A percentile compares a stretch with the other conserved stretches of the same genome.
Conservation (phyloP, 2,888 invertebrate genomes). For the Caenorhabditis becei region DNA sequence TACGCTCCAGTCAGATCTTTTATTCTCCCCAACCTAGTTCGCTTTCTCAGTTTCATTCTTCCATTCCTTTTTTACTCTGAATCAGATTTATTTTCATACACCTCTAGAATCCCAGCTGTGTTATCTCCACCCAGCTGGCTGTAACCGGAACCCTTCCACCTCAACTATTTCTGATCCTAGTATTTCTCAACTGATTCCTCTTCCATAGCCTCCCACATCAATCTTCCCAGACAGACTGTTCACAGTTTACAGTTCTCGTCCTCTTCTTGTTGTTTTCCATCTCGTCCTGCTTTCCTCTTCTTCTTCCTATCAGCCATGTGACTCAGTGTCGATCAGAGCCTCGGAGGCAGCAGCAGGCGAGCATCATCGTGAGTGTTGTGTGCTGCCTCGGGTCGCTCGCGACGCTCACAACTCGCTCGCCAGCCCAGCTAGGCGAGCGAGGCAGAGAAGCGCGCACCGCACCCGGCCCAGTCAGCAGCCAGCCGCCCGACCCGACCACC, state of each 20-base stretch:
- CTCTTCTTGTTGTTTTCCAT: not conserved
- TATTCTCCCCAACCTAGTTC: not conserved
- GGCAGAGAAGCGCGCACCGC: conserved; percentile 38
- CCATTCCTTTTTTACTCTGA: not conserved
- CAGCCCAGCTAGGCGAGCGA: conserved; percentile 53
- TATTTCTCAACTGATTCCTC: not conserved
- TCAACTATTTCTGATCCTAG: not conserved
- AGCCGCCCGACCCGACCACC: conserved; percentile 42
- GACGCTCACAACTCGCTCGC: conserved; percentile 54
- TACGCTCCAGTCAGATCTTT: not conserved
- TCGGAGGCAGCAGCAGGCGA: conserved; percentile 44
- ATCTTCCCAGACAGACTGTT: no score
- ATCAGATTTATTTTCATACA: no score
- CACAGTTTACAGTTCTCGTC: not conserved
- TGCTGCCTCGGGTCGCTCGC: conserved; percentile 51
- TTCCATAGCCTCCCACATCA: not conserved
- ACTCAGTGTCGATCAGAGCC: conserved; percentile 48
- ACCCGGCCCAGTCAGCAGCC: conserved; percentile 20
- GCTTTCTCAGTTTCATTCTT: not conserved
- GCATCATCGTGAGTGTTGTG: conserved; percentile 53
- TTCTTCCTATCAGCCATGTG: conserved; percentile 19
- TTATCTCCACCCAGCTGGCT: no score
- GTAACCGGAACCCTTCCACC: no score
- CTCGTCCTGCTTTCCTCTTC: not conserved
- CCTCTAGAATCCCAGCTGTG: no score